These are phyloP conservation scores for Pocillopora verrucosa DNA, from an alignment of 64 coral and sea anemone genomes.

Conservation along the genomic window DNA sequence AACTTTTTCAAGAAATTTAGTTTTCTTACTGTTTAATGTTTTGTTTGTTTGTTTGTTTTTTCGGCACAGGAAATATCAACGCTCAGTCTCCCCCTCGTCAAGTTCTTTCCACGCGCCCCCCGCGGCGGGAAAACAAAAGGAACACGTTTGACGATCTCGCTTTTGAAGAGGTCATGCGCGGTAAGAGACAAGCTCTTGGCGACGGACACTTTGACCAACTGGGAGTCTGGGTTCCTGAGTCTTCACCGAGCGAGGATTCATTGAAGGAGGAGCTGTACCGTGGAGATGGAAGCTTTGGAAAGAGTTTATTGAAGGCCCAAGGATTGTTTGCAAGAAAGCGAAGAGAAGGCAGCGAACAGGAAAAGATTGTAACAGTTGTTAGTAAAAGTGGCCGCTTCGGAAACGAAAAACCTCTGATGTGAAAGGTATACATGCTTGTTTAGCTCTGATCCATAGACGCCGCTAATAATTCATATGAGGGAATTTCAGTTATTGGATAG, in stretches of 20 bases:
- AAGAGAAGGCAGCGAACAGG: constrained; percentile 71
- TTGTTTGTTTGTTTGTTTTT: not conserved
- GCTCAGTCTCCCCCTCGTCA: not conserved
- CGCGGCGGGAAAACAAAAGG: constrained; percentile 58
- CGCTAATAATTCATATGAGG: no score
- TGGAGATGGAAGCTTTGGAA: constrained; percentile 78
- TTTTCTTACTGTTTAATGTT: no score
- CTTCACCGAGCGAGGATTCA: constrained; percentile 74
- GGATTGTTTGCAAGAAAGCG: constrained; percentile 78
- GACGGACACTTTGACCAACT: constrained; percentile 79
- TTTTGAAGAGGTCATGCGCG: constrained; percentile 86
- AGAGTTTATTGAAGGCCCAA: constrained; percentile 67
- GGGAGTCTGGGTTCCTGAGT: constrained; percentile 77
- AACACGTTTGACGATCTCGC: constrained; percentile 74
- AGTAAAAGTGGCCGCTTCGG: constrained; percentile 44
- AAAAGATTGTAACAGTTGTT: constrained; percentile 35
- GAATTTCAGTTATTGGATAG: no score
- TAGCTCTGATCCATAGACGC: not conserved
- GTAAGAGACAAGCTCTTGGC: constrained; percentile 74
- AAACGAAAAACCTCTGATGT: constrained; percentile 51
- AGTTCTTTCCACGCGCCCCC: not conserved
- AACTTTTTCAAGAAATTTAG: no score
- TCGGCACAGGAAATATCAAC: not conserved
- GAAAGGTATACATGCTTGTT: constrained; percentile 44
- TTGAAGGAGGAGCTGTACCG: constrained; percentile 64